phyloP scores from a whole-genome alignment of 2,797 vertebrate genomes.

The Lagocephalus sceleratus region DNA sequence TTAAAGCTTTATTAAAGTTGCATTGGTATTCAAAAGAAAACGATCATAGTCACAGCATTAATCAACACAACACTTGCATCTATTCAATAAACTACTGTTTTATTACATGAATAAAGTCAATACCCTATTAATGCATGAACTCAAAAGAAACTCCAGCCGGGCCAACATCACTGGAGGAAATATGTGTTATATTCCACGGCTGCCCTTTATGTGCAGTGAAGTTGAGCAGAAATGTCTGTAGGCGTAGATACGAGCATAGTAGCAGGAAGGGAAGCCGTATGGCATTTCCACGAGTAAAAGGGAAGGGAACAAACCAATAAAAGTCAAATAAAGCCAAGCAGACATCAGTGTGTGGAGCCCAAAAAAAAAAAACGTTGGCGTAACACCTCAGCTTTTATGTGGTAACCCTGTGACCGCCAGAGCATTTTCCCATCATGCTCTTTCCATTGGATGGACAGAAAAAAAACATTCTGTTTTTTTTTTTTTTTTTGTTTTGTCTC shows the following conservation, averaged over 20 bases:
- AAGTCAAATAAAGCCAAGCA: conserved; percentile 56
- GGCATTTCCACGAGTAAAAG: conserved; percentile 40
- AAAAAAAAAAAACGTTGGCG: conserved; percentile 48
- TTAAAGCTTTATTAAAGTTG: conserved; percentile 5
- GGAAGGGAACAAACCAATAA: conserved; percentile 51
- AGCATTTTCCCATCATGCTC: conserved; percentile 48
- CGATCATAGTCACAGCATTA: not conserved
- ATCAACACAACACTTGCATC: conserved; percentile 11
- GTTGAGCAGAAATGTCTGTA: conserved; percentile 33
- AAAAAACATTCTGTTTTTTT: conserved; percentile 36
- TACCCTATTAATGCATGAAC: conserved; percentile 21
- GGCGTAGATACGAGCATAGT: conserved; percentile 38
- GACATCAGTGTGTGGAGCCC: conserved; percentile 52
- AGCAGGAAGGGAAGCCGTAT: conserved; percentile 29
- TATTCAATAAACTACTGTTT: not conserved
- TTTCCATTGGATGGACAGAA: conserved; percentile 48
- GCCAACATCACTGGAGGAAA: conserved; percentile 10
- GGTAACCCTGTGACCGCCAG: conserved; percentile 51
- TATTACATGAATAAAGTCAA: conserved; percentile 15
- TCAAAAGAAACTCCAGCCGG: conserved; percentile 20
- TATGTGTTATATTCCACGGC: conserved; percentile 26
- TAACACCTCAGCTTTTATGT: conserved; percentile 64
- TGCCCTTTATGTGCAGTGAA: conserved; percentile 24
- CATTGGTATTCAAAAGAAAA: no score
- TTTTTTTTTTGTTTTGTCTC: conserved; percentile 6